Conservation (phyloP, 1,140 invertebrate species). For the Drosophila tsacasi region DNA sequence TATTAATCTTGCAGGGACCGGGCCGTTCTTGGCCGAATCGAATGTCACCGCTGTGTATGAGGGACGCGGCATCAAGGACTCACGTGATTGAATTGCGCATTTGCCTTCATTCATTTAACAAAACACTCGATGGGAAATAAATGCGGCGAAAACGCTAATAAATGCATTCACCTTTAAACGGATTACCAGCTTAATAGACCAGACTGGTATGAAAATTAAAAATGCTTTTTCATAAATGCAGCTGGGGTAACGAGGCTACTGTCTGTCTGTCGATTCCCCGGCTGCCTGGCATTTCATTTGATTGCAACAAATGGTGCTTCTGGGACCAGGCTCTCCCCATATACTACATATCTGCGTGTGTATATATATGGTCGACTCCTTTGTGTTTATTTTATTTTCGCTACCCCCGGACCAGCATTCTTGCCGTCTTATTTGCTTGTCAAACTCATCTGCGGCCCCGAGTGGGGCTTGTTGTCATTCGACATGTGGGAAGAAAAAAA, state of each 20-base stretch:
- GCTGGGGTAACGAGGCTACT: constrained; percentile 15
- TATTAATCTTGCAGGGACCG: constrained; percentile 24
- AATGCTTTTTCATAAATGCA: constrained; percentile 47
- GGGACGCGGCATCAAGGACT: constrained; percentile 29
- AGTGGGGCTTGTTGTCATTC: constrained; percentile 50
- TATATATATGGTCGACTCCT: constrained; percentile 12
- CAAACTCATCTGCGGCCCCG: constrained; percentile 71
- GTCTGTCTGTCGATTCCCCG: constrained; percentile 61
- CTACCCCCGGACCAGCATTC: constrained; percentile 5
- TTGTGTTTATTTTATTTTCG: constrained; percentile 36
- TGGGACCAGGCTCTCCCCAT: not conserved
- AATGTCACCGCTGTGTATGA: constrained; percentile 49
- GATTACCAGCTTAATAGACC: constrained; percentile 69
- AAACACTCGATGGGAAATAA: constrained; percentile 52
- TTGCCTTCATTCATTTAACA: constrained; percentile 57
- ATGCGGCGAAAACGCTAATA: constrained; percentile 51
- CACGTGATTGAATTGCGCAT: constrained; percentile 21
- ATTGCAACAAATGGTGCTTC: constrained; percentile 70
- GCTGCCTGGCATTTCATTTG: constrained; percentile 69
- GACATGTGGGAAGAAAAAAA: constrained; percentile 50
- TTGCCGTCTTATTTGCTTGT: constrained; percentile 66
- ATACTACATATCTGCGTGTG: not conserved
- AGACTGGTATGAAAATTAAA: constrained; percentile 51
- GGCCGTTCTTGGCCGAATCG: constrained; percentile 3
- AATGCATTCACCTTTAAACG: constrained; percentile 69